Conservation (phyloP, 2,797 vertebrate species). For the Mico argentatus region DNA sequence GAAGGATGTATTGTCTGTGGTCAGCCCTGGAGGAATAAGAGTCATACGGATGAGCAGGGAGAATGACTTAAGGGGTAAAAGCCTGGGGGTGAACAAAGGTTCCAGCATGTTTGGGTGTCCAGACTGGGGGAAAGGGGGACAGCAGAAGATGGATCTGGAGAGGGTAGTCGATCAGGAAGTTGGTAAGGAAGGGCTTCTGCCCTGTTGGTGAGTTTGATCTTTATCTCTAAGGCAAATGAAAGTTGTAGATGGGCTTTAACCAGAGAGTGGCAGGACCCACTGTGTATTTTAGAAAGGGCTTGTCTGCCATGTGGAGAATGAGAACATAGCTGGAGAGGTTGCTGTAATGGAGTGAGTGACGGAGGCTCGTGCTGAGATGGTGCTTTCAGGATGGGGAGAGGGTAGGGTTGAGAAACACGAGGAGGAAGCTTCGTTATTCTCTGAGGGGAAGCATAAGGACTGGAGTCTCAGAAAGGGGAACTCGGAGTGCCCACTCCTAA, state of each 20-base stretch:
- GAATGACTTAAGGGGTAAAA: too few relatives aligned
- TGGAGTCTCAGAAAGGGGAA: neutral
- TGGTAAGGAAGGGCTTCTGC: neutral
- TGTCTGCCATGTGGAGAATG: neutral
- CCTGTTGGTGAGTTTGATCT: neutral
- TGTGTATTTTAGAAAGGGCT: neutral
- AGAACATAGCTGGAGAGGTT: neutral
- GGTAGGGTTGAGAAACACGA: neutral
- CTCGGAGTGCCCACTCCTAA: neutral
- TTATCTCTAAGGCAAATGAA: neutral
- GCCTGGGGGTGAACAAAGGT: neutral
- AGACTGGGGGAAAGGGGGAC: neutral
- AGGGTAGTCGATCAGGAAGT: neutral
- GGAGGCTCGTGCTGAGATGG: neutral
- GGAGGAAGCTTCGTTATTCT: neutral
- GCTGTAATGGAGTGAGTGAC: too few relatives aligned
- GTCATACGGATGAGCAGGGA: too few relatives aligned
- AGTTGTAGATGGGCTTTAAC: neutral
- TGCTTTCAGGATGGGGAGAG: neutral
- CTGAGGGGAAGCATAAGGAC: neutral
- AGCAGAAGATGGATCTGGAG: neutral
- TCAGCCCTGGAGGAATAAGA: neutral
- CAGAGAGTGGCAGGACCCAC: neutral
- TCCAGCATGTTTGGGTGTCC: neutral
- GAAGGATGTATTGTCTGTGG: neutral